Evolutionary conservation across 2,113 vertebrate genomes (phyloP).

Genomic region (Talpa occidentalis): DNA sequence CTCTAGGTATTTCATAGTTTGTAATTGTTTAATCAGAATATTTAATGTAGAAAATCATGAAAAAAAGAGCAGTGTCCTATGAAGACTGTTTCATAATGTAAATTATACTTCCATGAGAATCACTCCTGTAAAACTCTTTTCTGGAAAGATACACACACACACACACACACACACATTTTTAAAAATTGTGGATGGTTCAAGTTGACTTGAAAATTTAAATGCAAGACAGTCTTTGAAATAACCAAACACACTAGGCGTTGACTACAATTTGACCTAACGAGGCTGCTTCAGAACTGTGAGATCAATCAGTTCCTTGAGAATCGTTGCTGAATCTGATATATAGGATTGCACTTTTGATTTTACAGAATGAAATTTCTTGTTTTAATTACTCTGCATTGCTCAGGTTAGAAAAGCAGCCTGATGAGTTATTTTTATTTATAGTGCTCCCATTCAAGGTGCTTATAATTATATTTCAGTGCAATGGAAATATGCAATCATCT

Average conservation of each 20-base stretch:
- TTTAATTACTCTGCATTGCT: slow-evolving; percentile 72
- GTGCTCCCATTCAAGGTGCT: slow-evolving; percentile 66
- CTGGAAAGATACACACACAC: neutral
- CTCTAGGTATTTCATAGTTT: neutral
- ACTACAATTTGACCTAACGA: slow-evolving; percentile 40
- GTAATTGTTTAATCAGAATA: neutral
- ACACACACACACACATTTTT: neutral
- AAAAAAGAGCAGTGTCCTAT: neutral
- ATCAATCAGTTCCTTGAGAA: slow-evolving; percentile 56
- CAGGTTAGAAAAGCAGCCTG: slow-evolving; percentile 72
- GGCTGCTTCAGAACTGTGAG: slow-evolving; percentile 6
- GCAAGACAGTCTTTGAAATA: slow-evolving; percentile 33
- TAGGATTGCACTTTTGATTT: slow-evolving; percentile 73
- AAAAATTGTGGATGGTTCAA: slow-evolving; percentile 46
- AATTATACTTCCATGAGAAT: slow-evolving; percentile 6
- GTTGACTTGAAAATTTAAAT: slow-evolving; percentile 45
- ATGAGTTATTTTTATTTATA: slow-evolving; percentile 82
- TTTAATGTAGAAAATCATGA: neutral
- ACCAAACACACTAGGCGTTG: neutral
- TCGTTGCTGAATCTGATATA: slow-evolving; percentile 63
- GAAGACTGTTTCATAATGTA: slow-evolving; percentile 39
- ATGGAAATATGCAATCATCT: slow-evolving; percentile 71
- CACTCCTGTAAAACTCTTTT: slow-evolving; percentile 7
- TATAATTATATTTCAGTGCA: slow-evolving; percentile 69
- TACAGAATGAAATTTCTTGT: slow-evolving; percentile 73